Evolutionary conservation across 2,888 invertebrate species (phyloP).

Genomic region (Tuta absoluta): DNA sequence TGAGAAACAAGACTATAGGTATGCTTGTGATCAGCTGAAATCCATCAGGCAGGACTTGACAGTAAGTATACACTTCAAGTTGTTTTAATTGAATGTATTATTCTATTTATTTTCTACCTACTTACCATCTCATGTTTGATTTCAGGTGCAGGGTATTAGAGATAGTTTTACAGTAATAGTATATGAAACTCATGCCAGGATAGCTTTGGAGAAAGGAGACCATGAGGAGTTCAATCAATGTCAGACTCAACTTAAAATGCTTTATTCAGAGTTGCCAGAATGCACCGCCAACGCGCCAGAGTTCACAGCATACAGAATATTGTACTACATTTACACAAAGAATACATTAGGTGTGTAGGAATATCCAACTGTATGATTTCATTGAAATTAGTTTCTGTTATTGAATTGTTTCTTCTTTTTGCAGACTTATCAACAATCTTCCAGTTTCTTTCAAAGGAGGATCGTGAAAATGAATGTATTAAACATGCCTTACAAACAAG

Average conservation of each 20-base stretch:
- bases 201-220: conserved; percentile 98
- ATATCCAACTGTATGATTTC: not conserved
- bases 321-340: conserved; percentile 99
- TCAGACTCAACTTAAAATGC: conserved; percentile 97
- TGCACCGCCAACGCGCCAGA: conserved; percentile 88
- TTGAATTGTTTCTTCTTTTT: conserved; percentile 32
- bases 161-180: conserved; percentile 98
- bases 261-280: conserved; percentile 91
- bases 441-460: conserved; percentile 88
- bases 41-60: conserved; percentile 99
- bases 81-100: not conserved
- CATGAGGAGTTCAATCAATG: conserved; percentile 99
- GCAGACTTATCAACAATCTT: conserved; percentile 96
- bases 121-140: conserved; percentile 29
- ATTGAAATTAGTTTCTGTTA: conserved; percentile 13
- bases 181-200: conserved; percentile 99
- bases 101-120: not conserved
- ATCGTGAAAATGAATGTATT: conserved; percentile 91
- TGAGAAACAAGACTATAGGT: conserved; percentile 95
- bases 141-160: conserved; percentile 96
- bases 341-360: conserved; percentile 91
- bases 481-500: conserved; percentile 93
- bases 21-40: conserved; percentile 99
- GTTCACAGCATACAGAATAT: conserved; percentile 97
- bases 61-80: conserved; percentile 82